Evolutionary conservation across 2,113 vertebrate genomes (phyloP).

Genomic region (Zeus faber): DNA sequence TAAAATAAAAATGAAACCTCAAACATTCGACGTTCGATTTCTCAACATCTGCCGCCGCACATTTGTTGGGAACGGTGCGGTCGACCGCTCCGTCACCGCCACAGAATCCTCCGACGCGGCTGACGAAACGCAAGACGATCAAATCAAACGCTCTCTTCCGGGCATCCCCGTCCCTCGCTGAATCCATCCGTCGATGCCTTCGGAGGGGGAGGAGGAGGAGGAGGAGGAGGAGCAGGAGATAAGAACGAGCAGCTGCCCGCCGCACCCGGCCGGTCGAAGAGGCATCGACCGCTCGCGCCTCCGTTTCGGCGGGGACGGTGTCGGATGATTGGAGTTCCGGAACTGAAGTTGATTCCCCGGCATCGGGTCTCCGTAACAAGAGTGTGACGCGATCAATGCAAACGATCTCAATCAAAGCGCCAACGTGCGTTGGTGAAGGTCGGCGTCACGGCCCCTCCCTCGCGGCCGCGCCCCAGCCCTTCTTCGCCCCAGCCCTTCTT

Average conservation of each 20-base stretch:
- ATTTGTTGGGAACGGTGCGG: too few species aligned
- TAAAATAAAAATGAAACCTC: too few species aligned
- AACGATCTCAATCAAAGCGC: constrained; percentile 58
- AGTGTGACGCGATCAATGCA: constrained; percentile 63
- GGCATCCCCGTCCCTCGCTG: constrained; percentile 40
- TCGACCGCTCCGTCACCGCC: too few species aligned
- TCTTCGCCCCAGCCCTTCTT: too few species aligned
- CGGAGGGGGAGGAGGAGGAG: constrained; percentile 42
- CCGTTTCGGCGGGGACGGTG: constrained; percentile 39
- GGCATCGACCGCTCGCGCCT: constrained; percentile 56
- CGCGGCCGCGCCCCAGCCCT: too few species aligned
- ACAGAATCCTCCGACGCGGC: too few species aligned
- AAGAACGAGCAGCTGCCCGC: constrained; percentile 42
- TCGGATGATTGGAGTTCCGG: constrained; percentile 57
- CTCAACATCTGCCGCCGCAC: too few species aligned
- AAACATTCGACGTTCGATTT: too few species aligned
- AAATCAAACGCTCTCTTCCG: constrained; percentile 36
- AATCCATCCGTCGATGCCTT: constrained; percentile 56
- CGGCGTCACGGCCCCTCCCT: constrained; percentile 5
- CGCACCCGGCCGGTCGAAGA: constrained; percentile 43
- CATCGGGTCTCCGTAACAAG: constrained; percentile 55
- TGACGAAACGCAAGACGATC: neutral
- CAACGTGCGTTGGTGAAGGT: constrained; percentile 43
- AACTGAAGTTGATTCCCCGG: constrained; percentile 61
- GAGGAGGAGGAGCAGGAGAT: constrained; percentile 32